Base-by-base conservation (phyloP, 2,113 vertebrate genomes). In the Oncorhynchus masou region DNA sequence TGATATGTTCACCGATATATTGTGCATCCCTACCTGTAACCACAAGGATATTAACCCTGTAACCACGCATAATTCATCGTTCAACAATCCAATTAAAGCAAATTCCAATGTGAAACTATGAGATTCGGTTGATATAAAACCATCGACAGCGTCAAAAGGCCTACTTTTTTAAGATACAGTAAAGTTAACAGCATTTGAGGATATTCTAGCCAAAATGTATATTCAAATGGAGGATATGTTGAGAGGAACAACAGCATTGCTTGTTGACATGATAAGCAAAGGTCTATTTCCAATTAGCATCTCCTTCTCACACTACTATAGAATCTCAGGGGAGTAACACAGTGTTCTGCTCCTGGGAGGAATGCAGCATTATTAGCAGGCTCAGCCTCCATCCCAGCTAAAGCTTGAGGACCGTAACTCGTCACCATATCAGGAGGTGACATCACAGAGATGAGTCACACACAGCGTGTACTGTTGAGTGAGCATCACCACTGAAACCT, bases 371-470 rank as follows among this genome's bases (percentile, higher is more conserved):
- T 15, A 20, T 45, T 34, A 29, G 27, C 19, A 68, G 29, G 67
- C 31, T 39, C 19, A 68, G 67, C 67, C 67, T 34, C 67, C 29
- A 68, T 34, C 5, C 29, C 29, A 34, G 15, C 15, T 29, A 3
- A 27, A 39, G 15, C 49, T 54, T 54, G 27, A 39, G 31, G 29
- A 68, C 16, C 20, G 27, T 31, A 68, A 34, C 67, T 87, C 82
- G 86, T 89, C 80, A 65, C 88, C 79, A 85, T 84, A 89, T 87
- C 83, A 64, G 74, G 0, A 48, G 89, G 90, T 88, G 84, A 91
- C 91, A 90, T 90, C 92, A 91, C 54, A 80, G 73, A 49, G 88
- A 90, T 80, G 87, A 94, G 86, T 90, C 91, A 82, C 75, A 81
- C 75, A 73, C 71, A 75, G 66, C 49, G 45, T 77, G 86, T 54